Evolutionary conservation across 2,888 invertebrate species (phyloP).

Genomic region (Drosophila hamatofila): DNA sequence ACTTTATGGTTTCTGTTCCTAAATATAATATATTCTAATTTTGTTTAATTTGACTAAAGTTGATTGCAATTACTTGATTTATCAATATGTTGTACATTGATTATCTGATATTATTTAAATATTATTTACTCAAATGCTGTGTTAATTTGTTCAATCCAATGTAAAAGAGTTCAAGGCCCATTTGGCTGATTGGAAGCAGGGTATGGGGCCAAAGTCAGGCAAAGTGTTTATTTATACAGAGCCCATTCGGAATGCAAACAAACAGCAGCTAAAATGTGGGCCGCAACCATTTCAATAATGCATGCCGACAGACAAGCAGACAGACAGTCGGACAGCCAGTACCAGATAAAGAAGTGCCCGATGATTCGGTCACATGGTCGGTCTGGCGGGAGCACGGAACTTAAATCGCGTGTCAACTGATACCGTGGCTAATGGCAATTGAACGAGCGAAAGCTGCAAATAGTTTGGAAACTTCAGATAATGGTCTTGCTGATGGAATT

Average conservation of each 20-base stretch:
- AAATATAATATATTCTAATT: slow-evolving; percentile 28
- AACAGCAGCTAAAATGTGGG: slow-evolving; percentile 55
- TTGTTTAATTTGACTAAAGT: slow-evolving; percentile 6
- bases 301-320: slow-evolving; percentile 38
- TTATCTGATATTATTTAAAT: slow-evolving; percentile 4
- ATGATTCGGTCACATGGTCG: slow-evolving; percentile 45
- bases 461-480: slow-evolving; percentile 44
- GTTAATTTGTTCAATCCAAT: background rate
- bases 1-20: slow-evolving; percentile 54
- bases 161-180: slow-evolving; percentile 51
- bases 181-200: slow-evolving; percentile 5
- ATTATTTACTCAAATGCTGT: slow-evolving; percentile 11
- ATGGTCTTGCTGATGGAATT: slow-evolving; percentile 54
- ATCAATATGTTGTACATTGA: background rate
- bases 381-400: slow-evolving; percentile 24
- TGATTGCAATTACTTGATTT: background rate
- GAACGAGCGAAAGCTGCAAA: slow-evolving; percentile 40
- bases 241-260: slow-evolving; percentile 30
- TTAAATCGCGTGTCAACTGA: slow-evolving; percentile 56
- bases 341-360: slow-evolving; percentile 47
- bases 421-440: slow-evolving; percentile 46
- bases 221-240: slow-evolving; percentile 26
- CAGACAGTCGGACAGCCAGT: slow-evolving; percentile 8
- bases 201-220: slow-evolving; percentile 27
- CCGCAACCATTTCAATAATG: slow-evolving; percentile 65